Conservation (phyloP, 2,888 invertebrate genomes). For the Tyria jacobaeae region DNA sequence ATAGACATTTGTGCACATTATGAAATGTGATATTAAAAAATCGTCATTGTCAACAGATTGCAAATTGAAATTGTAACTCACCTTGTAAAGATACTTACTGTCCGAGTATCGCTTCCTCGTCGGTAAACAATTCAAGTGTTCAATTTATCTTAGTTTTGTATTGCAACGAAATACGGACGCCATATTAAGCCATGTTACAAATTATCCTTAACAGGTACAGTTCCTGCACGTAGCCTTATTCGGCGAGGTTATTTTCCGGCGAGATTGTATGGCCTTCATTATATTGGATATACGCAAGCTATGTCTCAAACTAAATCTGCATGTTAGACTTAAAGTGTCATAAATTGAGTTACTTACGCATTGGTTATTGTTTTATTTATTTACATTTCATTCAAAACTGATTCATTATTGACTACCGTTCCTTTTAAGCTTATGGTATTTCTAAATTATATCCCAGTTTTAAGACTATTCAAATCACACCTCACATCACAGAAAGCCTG, state of each 20-base stretch:
- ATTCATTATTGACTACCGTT: too few species aligned
- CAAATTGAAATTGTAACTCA: background rate
- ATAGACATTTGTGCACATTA: too few species aligned
- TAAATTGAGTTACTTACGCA: background rate
- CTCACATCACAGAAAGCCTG: too few species aligned
- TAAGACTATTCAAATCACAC: too few species aligned
- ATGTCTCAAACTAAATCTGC: background rate
- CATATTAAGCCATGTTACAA: conserved; percentile 13
- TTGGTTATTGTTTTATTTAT: background rate
- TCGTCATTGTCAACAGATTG: background rate
- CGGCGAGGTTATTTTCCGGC: conserved; percentile 12
- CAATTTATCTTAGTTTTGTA: conserved; percentile 1
- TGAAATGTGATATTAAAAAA: background rate
- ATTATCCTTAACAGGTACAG: conserved; percentile 18
- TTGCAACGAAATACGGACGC: conserved; percentile 1
- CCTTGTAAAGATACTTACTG: background rate
- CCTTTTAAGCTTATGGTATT: too few species aligned
- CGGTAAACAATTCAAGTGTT: background rate
- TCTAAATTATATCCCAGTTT: too few species aligned
- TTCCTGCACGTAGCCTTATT: conserved; percentile 18
- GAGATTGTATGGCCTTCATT: conserved; percentile 15
- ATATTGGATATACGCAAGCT: conserved; percentile 9
- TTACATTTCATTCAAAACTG: background rate
- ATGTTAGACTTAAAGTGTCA: background rate
- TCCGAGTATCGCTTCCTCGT: background rate